These are phyloP conservation scores for Ochlodes sylvanus DNA, from an alignment of 2,888 invertebrate genomes.

Conservation along the genomic window DNA sequence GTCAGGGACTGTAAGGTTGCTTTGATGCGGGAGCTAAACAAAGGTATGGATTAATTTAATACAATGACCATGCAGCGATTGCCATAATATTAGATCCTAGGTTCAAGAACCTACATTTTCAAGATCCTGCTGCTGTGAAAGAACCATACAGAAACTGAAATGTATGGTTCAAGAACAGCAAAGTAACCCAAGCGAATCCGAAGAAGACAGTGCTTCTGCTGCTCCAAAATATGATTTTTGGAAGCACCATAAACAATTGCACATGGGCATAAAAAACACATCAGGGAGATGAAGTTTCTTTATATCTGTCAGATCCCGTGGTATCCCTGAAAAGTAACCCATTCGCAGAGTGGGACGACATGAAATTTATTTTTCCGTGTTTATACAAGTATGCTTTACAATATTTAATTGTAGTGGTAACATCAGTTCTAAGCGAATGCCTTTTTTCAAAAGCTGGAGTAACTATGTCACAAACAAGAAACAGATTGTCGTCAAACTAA, in stretches of 20 bases:
- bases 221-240: conserved; percentile 50
- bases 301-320: conserved; percentile 47
- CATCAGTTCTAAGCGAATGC: conserved; percentile 55
- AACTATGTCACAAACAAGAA: too few species aligned
- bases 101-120: conserved; percentile 51
- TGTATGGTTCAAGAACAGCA: too few species aligned
- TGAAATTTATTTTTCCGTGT: conserved; percentile 50
- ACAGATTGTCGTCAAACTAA: too few species aligned
- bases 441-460: conserved; percentile 49
- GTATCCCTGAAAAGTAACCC: conserved; percentile 49
- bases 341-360: conserved; percentile 51
- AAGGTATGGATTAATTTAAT: conserved; percentile 49
- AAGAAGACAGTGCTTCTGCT: conserved; percentile 49
- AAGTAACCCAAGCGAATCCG: conserved; percentile 44
- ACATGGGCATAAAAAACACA: conserved; percentile 45
- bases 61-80: conserved; percentile 45
- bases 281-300: conserved; percentile 46
- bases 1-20: conserved; percentile 46
- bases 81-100: conserved; percentile 46
- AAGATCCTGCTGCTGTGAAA: conserved; percentile 49
- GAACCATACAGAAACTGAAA: conserved; percentile 46
- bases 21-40: conserved; percentile 48
- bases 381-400: conserved; percentile 49
- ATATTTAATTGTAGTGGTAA: conserved; percentile 53
- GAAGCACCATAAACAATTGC: conserved; percentile 52